Percentiles rank a stretch among this genome's conserved stretches.
phyloP scores from a whole-genome alignment of 2,888 invertebrate species.

The Laothoe populi region DNA sequence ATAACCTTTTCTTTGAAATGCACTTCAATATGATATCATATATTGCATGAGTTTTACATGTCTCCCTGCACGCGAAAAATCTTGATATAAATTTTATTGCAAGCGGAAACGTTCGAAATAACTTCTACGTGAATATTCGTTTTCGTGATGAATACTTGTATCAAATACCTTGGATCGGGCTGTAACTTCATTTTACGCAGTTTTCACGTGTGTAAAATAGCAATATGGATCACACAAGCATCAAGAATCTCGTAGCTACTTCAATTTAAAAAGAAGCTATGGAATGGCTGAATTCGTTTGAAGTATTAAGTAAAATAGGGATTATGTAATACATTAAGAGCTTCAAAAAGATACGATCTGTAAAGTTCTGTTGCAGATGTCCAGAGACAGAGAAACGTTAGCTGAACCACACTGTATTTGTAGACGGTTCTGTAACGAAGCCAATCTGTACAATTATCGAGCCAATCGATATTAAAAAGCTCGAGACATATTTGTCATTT shows the following conservation, averaged over 20 bases:
- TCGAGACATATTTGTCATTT: conserved; percentile 31
- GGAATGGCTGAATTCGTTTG: too few species aligned
- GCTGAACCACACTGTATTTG: not conserved
- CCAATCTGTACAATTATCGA: not conserved
- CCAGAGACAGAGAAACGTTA: not conserved
- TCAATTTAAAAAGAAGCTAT: too few species aligned
- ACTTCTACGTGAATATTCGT: conserved; percentile 2
- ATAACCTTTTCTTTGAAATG: not conserved
- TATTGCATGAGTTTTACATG: not conserved
- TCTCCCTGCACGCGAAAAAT: conserved; percentile 6
- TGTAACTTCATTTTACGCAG: not conserved
- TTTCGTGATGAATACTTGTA: not conserved
- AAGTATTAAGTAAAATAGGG: too few species aligned
- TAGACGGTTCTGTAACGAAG: not conserved
- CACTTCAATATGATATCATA: not conserved
- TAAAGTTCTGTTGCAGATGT: too few species aligned
- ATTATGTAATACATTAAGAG: too few species aligned
- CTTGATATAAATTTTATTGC: conserved; percentile 12
- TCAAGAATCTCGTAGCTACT: too few species aligned
- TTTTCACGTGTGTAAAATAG: not conserved
- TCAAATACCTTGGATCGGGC: conserved; percentile 4
- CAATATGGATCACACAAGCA: too few species aligned
- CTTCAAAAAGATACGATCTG: too few species aligned
- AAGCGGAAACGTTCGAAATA: conserved; percentile 12
- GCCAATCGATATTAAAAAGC: not conserved